Evolutionary conservation across 2,797 vertebrate species (phyloP), one percentile per base, ranked within the genome.

Genomic region (Gobio occitaniae): DNA sequence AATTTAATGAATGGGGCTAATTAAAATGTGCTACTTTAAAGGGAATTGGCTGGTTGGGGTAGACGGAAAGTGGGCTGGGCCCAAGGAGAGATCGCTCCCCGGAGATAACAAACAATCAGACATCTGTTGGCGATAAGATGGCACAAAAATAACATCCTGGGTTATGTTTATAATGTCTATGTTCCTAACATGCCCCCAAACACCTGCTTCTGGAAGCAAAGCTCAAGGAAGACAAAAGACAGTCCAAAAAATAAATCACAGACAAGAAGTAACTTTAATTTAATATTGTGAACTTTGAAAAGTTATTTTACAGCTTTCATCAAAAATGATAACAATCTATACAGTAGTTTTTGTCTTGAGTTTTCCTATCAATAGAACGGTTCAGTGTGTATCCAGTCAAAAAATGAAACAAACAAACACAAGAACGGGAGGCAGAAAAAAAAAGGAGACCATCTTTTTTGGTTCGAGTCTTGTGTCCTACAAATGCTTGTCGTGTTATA

Each of bases 201-300:
- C 74, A 78, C 36, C 54, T 63, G 52, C 74, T 50, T 80, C 38
- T 47, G 5, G 7, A 66, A 48, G 6, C 61, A 50, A 15, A 19
- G 25, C 29, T 50, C n/a, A 84, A 80, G 17, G 21, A 79, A 84
- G 38, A 84, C 86, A 41, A 86, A 84, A 78, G 66, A 25, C 91
- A 93, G 32, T 19, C 17, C 11, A 3, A 89, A 91, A 93, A 66
- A 76, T 89, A 91, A 91, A 91, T 97, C 97, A 98, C 97, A 98
- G 97, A 99, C 97, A 98, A 96, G 97, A 98, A 97, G 96, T 96
- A 97, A 97, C 97, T 99, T 99, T 99, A 99, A 99, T 99, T 99
- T 98, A 99, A 99, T 98, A 99, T 97, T 96, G 97, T 98, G 97
- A 97, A 97, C 97, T 96, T 97, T 97, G 96, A 99, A 99, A 99